Evolutionary conservation across 2,797 vertebrate species (phyloP), one percentile per base, ranked within the genome.

Genomic region (Micropoecilia bifurca): DNA sequence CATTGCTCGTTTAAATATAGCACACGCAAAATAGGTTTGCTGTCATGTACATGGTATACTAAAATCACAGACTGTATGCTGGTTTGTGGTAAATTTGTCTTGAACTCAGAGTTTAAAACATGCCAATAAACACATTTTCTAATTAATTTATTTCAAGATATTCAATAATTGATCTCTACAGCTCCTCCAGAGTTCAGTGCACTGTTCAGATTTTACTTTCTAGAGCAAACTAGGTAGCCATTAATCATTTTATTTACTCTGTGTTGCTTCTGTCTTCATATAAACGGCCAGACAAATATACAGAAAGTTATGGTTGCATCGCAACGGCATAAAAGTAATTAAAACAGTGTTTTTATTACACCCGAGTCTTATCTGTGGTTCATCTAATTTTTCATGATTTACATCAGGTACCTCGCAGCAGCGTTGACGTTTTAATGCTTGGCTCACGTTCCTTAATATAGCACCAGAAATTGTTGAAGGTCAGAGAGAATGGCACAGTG

Each of bases 401-500:
- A 68, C 74, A 61, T 63, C 39, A 74, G 18, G 13, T 63, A 12
- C 8, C 39, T 68, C 22, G 25, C 7, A 10, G 53, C n/a, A 25
- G 28, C 36, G 47, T 13, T 80, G 30, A 28, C 6, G 61, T 69
- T 71, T 80, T 74, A 43, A 25, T 25, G 8, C 36, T 41, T 4
- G 20, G 20, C 61, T 66, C 61, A 66, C 7, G 18, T 68, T 69
- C 12, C 7, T 33, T 71, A 63, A 80, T 76, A 50, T 73, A 39
- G 45, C 10, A 18, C 69, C 59, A 73, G 73, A 57, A 79, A 71
- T 28, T 36, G 59, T 71, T 80, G 61, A 47, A 79, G 72, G 80
- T 87, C 53, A 73, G 75, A 79, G 45, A 66, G 41, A 57, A 71
- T 63, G 57, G 41, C 43, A 48, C 82, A 73, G 84, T 74, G 25